Evolutionary conservation across 2,888 invertebrate species (phyloP).

Genomic region (Nebria salina): DNA sequence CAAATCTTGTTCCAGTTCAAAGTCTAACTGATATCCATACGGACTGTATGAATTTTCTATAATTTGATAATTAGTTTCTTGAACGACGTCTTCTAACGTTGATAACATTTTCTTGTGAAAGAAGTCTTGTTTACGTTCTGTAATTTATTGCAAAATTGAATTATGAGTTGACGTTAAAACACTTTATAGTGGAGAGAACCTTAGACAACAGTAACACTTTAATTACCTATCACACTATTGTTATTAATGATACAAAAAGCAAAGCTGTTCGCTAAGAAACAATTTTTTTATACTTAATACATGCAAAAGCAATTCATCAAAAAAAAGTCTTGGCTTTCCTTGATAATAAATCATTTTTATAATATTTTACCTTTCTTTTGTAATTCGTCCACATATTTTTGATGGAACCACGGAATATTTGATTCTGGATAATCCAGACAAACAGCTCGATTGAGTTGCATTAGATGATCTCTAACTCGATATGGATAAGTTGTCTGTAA

Average conservation of each 20-base stretch:
- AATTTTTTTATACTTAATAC: too few species aligned
- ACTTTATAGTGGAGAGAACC: too few species aligned
- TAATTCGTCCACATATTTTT: constrained; percentile 68
- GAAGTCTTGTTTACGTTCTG: constrained; percentile 19
- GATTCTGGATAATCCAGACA: constrained; percentile 72
- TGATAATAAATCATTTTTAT: too few species aligned
- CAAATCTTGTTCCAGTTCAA: constrained; percentile 51
- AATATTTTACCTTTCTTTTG: constrained; percentile 60
- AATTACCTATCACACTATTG: too few species aligned
- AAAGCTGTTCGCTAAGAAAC: too few species aligned
- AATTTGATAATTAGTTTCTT: constrained; percentile 31
- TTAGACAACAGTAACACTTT: too few species aligned
- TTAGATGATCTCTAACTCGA: constrained; percentile 66
- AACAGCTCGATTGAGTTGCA: constrained; percentile 72
- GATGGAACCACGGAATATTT: constrained; percentile 74
- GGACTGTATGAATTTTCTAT: constrained; percentile 58
- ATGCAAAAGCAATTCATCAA: too few species aligned
- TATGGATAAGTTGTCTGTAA: constrained; percentile 66
- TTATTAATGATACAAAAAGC: too few species aligned
- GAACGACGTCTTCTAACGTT: constrained; percentile 47
- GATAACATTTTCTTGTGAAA: constrained; percentile 29
- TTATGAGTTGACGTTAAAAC: too few species aligned
- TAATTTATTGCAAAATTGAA: constrained; percentile 3
- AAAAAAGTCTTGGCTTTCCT: too few species aligned
- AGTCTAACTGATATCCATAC: constrained; percentile 64